phyloP scores from a whole-genome alignment of 2,113 vertebrate species.

The Phoxinus phoxinus region DNA sequence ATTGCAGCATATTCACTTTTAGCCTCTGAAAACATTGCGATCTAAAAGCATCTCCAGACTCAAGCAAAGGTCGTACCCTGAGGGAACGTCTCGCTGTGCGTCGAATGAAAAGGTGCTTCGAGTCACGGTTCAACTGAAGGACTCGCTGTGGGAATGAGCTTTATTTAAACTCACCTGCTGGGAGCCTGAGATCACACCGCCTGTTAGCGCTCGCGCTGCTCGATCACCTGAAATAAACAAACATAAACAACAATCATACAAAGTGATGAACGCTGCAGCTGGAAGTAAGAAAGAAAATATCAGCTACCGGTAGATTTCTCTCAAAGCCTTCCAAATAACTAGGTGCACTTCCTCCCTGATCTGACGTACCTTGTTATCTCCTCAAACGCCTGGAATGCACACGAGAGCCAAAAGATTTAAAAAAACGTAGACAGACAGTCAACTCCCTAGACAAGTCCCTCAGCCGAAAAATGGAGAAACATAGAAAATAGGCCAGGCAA shows the following conservation, averaged over 20 bases:
- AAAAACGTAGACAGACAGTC: conserved; percentile 14
- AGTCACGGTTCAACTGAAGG: conserved; percentile 8
- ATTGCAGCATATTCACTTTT: background rate
- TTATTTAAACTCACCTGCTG: conserved; percentile 64
- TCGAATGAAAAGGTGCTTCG: background rate
- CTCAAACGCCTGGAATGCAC: conserved; percentile 14
- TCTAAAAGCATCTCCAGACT: background rate
- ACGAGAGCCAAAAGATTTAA: background rate
- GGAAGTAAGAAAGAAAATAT: background rate
- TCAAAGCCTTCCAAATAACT: background rate
- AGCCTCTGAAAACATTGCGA: background rate
- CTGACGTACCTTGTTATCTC: conserved; percentile 32
- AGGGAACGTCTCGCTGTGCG: background rate
- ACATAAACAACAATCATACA: conserved; percentile 32
- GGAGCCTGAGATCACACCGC: background rate
- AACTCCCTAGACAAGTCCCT: background rate
- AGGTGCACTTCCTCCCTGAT: background rate
- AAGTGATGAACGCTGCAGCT: background rate
- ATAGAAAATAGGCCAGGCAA: background rate
- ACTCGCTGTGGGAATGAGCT: conserved; percentile 17
- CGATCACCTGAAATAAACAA: conserved; percentile 62
- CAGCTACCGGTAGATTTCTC: background rate
- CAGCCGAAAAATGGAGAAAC: background rate
- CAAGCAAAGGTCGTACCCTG: background rate
- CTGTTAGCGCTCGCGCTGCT: conserved; percentile 10